Evolutionary conservation across 1,140 invertebrate genomes (phyloP).

Genomic region (Polypedilum pembai): DNA sequence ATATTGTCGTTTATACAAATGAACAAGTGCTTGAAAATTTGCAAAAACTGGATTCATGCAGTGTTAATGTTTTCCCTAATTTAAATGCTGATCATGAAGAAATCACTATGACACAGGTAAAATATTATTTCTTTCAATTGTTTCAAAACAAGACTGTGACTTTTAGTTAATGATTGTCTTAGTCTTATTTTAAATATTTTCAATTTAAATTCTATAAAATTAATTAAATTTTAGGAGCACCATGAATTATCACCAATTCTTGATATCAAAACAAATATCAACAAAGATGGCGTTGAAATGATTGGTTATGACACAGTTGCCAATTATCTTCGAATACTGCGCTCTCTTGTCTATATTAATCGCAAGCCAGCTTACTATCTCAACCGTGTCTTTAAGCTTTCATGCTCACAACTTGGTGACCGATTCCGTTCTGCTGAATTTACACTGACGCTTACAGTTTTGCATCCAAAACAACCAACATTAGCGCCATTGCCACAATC

Average conservation of each 20-base stretch:
- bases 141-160: no score
- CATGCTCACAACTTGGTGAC: constrained; percentile 87
- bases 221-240: background rate
- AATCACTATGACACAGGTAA: constrained; percentile 33
- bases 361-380: constrained; percentile 89
- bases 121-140: background rate
- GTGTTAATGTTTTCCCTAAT: constrained; percentile 84
- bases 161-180: no score
- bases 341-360: constrained; percentile 86
- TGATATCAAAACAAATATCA: constrained; percentile 42
- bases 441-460: constrained; percentile 64
- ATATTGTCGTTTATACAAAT: constrained; percentile 36
- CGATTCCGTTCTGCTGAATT: constrained; percentile 92
- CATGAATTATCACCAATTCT: constrained; percentile 37
- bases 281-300: constrained; percentile 71
- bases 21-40: constrained; percentile 34
- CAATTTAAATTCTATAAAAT: no score
- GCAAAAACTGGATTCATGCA: constrained; percentile 76
- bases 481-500: constrained; percentile 34
- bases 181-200: no score
- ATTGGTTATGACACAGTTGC: constrained; percentile 73
- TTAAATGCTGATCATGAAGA: constrained; percentile 91
- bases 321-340: constrained; percentile 70
- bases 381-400: constrained; percentile 87
- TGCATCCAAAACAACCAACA: constrained; percentile 59